A percentile compares a stretch with the other conserved stretches of the same genome.
Evolutionary conservation across 2,888 invertebrate species (phyloP).

Genomic region (Eurois occulta): DNA sequence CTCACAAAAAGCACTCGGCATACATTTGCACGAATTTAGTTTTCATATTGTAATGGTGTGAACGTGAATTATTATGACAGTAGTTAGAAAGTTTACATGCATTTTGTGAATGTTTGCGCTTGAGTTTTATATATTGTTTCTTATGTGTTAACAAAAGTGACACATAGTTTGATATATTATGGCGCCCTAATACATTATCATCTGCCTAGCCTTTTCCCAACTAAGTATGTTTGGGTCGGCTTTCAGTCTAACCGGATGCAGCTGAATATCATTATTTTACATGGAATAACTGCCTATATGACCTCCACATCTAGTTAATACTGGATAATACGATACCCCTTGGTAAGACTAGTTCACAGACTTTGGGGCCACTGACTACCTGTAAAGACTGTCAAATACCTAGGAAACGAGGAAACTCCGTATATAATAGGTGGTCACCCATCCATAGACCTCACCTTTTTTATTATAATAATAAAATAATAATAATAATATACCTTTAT

Average conservation of each 20-base stretch:
- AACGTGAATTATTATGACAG: slow-evolving; percentile 55
- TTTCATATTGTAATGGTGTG: slow-evolving; percentile 57
- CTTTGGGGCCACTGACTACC: too few relatives aligned
- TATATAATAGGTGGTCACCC: not conserved
- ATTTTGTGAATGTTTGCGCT: slow-evolving; percentile 1
- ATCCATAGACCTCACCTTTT: too few relatives aligned
- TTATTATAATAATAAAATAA: too few relatives aligned
- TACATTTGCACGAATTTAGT: slow-evolving; percentile 65
- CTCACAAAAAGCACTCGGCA: slow-evolving; percentile 74
- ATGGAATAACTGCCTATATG: not conserved
- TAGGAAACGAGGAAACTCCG: too few relatives aligned
- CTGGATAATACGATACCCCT: not conserved
- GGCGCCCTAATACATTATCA: not conserved
- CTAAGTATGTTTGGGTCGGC: not conserved
- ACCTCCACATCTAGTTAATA: too few relatives aligned
- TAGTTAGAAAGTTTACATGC: slow-evolving; percentile 28
- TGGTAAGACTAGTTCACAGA: too few relatives aligned
- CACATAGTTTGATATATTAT: not conserved
- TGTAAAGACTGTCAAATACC: too few relatives aligned
- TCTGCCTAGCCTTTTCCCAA: not conserved
- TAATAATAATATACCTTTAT: too few relatives aligned
- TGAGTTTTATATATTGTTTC: not conserved
- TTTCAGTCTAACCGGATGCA: not conserved
- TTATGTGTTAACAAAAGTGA: not conserved
- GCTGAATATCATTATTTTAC: not conserved